These are phyloP conservation scores for Folsomia candida DNA, from an alignment of 2,888 invertebrate species.

Conservation along the genomic window DNA sequence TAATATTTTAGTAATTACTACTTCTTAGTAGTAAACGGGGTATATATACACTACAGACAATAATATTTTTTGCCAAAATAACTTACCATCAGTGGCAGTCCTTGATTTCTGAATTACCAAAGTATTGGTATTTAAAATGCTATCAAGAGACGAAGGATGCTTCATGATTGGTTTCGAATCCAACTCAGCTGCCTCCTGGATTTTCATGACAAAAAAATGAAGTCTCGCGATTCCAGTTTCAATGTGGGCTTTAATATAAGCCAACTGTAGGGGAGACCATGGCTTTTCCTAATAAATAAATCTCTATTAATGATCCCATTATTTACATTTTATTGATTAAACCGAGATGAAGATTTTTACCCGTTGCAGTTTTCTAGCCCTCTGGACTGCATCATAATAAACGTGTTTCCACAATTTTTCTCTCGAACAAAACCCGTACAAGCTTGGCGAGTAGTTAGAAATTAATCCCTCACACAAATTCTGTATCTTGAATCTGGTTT, in stretches of 20 bases:
- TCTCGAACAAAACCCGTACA: constrained; percentile 37
- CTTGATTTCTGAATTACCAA: constrained; percentile 6
- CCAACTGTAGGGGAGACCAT: constrained; percentile 32
- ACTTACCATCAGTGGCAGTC: constrained; percentile 1
- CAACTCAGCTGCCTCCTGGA: constrained; percentile 25
- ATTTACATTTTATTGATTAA: no score
- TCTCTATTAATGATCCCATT: neutral
- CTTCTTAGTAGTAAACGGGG: no score
- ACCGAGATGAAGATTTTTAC: constrained; percentile 13
- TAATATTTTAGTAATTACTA: no score
- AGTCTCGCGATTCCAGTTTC: constrained; percentile 41
- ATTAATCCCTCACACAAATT: constrained; percentile 40
- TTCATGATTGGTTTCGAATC: neutral
- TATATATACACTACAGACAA: no score
- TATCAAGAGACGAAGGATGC: constrained; percentile 7
- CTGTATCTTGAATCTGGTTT: constrained; percentile 29
- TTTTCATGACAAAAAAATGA: constrained; percentile 35
- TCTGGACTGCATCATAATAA: constrained; percentile 40
- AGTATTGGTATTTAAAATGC: constrained; percentile 14
- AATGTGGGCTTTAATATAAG: constrained; percentile 38
- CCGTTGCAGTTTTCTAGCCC: constrained; percentile 39
- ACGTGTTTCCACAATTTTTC: constrained; percentile 46
- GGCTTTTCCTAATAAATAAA: constrained; percentile 31
- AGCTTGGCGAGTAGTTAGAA: constrained; percentile 27
- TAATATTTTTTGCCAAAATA: neutral